These are phyloP conservation scores for Hoplodrina blanda DNA, from an alignment of 2,888 invertebrate genomes.

Conservation along the genomic window DNA sequence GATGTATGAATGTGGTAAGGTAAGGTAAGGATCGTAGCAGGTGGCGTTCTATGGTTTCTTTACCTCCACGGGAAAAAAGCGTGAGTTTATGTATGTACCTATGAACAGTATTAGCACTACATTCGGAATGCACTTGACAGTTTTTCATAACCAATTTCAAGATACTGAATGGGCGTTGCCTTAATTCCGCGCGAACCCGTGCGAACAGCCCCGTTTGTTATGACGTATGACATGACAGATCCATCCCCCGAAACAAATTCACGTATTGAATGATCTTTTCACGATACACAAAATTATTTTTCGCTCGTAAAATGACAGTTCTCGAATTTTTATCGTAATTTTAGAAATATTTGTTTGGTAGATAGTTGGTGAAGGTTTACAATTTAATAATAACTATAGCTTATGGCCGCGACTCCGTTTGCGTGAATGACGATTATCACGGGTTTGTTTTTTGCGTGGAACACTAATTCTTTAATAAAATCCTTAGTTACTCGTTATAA, in stretches of 20 bases:
- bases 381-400: not conserved
- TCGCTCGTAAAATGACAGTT: conserved; percentile 2
- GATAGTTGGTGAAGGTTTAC: not conserved
- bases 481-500: no score
- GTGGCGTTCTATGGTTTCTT: no score
- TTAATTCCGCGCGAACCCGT: conserved; percentile 43
- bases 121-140: conserved; percentile 16
- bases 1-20: no score
- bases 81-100: no score
- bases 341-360: not conserved
- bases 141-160: conserved; percentile 46
- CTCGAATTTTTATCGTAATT: not conserved
- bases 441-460: no score
- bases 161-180: conserved; percentile 43
- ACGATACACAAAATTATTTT: conserved; percentile 20
- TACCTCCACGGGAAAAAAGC: no score
- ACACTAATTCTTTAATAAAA: no score
- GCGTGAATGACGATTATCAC: no score
- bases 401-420: not conserved
- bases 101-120: not conserved
- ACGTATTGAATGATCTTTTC: conserved; percentile 62
- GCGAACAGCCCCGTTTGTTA: conserved; percentile 46
- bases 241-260: conserved; percentile 72
- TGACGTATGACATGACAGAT: conserved; percentile 78
- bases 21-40: no score